Evolutionary conservation across 2,888 invertebrate species (phyloP), one percentile per base, ranked within the genome.

Genomic region (Candidula unifasciata): DNA sequence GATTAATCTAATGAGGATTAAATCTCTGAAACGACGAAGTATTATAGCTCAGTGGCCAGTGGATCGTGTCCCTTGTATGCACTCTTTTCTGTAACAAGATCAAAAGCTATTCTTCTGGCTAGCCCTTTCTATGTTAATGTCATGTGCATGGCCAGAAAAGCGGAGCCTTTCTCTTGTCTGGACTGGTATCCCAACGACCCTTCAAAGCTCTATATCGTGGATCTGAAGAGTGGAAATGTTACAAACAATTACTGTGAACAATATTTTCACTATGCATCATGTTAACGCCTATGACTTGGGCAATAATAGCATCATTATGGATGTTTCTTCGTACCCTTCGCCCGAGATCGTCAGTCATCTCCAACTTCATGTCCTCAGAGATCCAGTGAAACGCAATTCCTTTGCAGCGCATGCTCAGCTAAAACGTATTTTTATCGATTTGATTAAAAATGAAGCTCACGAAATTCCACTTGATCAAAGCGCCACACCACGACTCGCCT

Each of bases 31-130:
- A 10, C 86, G 90, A 2, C 86, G 92, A 16, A 90, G 92, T 77
- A 85, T 90, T 13, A 86, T 93, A 33, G 89, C 91, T 0, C 83
- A 86, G 27, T 92, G 91, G 90, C 44, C 83, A 0, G 90, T 91
- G 54, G 90, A 89, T 35, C 86, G 86, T 30, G 87, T 92, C 10
- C 92, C 92, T 0, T 93, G 93, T 85, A 93, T 93, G 92, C 93
- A 93, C 85, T 92, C 92, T 0, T 91, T 93, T 91, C 91, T 1
- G 89, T 90, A 3, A 91, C 93, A 0, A 35, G 87, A 74, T 87
- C 90, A 64, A 91, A 90, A 83, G 92, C 89, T 33, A 88, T 93
- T 66, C 85, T 93, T 16, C 90, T 92, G 80, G 91, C 90, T 18
- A 89, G 89, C 84, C 92, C 93, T 13, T 89, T 92, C 80, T 92